phyloP scores from a whole-genome alignment of 1,140 invertebrate genomes.

The Drosophila paulistorum region DNA sequence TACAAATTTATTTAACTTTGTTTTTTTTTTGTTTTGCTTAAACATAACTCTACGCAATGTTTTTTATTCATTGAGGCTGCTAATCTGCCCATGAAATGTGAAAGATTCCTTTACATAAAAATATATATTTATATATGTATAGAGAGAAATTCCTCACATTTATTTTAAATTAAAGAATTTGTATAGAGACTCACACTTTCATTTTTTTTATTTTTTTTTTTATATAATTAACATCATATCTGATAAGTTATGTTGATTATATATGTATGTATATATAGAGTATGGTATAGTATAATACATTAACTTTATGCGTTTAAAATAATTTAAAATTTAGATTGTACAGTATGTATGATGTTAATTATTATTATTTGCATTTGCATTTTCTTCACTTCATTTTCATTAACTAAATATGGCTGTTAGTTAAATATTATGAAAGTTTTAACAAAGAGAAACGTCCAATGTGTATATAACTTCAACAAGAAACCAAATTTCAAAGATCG shows the following conservation, averaged over 20 bases:
- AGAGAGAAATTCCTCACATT: conserved; percentile 12
- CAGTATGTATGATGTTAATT: conserved; percentile 69
- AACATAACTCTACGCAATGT: not conserved
- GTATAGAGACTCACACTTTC: not conserved
- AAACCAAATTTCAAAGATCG: no score
- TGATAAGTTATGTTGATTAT: conserved; percentile 18
- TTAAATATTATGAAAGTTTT: conserved; percentile 26
- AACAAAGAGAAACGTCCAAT: conserved; percentile 63
- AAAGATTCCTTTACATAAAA: conserved; percentile 28
- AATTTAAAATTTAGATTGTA: conserved; percentile 70
- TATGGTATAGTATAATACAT: conserved; percentile 64
- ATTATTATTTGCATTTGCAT: conserved; percentile 9
- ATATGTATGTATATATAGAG: not conserved
- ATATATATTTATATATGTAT: conserved; percentile 31
- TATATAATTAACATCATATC: conserved; percentile 7
- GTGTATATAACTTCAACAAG: no score
- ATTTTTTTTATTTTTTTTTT: not conserved
- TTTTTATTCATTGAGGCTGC: not conserved
- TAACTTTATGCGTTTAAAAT: conserved; percentile 60
- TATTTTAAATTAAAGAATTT: conserved; percentile 77
- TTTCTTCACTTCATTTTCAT: conserved; percentile 48
- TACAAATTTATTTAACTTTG: conserved; percentile 26
- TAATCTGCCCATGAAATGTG: not conserved
- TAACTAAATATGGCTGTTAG: conserved; percentile 81
- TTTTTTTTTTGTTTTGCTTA: not conserved